These are phyloP conservation scores for Nomada lathburiana DNA, from an alignment of 2,888 invertebrate genomes.

Conservation along the genomic window DNA sequence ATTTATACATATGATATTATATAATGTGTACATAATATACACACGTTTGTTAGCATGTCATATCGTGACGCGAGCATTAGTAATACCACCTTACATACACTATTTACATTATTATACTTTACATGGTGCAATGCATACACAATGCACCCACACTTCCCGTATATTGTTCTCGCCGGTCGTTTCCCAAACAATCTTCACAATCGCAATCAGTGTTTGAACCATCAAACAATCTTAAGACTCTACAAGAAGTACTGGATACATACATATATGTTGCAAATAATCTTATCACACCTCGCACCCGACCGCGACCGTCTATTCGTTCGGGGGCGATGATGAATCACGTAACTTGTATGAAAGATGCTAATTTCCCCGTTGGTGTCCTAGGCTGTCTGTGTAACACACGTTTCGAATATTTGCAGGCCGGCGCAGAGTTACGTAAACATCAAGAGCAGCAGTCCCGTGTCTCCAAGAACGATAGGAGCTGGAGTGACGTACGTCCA, in stretches of 20 bases:
- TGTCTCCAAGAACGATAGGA: slow-evolving; percentile 82
- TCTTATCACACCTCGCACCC: not conserved
- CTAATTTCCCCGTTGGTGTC: not conserved
- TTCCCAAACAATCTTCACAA: not conserved
- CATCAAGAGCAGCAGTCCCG: slow-evolving; percentile 82
- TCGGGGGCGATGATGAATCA: too few relatives aligned
- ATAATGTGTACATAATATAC: too few relatives aligned
- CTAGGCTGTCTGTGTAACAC: not conserved
- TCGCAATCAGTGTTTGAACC: not conserved
- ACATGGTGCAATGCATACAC: not conserved
- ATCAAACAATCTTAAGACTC: not conserved
- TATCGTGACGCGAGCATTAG: too few relatives aligned
- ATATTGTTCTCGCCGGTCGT: slow-evolving; percentile 4
- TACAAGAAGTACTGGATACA: not conserved
- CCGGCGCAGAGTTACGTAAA: slow-evolving; percentile 82
- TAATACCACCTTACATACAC: too few relatives aligned
- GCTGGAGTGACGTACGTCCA: slow-evolving; percentile 77
- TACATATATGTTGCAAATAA: not conserved
- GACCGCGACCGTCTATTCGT: not conserved
- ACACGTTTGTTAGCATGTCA: too few relatives aligned
- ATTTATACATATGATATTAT: too few relatives aligned
- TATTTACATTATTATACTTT: too few relatives aligned
- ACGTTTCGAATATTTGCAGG: slow-evolving; percentile 71
- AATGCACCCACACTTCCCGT: not conserved
- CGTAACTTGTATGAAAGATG: not conserved